Evolutionary conservation across 2,797 vertebrate species (phyloP).

Genomic region (Nyctalus aviator): DNA sequence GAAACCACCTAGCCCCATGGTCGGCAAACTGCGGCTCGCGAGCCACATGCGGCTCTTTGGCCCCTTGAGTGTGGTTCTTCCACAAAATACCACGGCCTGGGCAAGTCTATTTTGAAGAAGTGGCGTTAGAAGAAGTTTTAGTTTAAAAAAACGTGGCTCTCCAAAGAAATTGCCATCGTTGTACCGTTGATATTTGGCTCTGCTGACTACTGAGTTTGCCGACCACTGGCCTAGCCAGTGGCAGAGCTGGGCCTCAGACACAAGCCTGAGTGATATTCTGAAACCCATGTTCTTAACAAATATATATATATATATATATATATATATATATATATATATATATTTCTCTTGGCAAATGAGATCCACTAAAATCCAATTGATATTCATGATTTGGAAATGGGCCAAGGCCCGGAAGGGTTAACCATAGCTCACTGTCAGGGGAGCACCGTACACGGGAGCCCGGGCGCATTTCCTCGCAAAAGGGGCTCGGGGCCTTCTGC

Average conservation of each 20-base stretch:
- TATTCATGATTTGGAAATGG: conserved; percentile 8
- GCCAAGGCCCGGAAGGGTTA: conserved; percentile 20
- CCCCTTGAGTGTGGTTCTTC: too few species aligned
- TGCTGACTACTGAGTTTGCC: too few species aligned
- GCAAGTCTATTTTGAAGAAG: too few species aligned
- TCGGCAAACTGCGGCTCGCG: too few species aligned
- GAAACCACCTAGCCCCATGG: background rate
- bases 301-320: too few species aligned
- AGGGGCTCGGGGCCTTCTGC: conserved; percentile 63
- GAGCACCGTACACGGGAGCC: conserved; percentile 4
- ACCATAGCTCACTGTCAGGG: background rate
- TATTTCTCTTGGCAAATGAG: background rate
- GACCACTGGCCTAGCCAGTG: background rate
- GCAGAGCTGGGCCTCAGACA: background rate
- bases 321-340: too few species aligned
- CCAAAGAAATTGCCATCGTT: too few species aligned
- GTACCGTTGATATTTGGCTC: too few species aligned
- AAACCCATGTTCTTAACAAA: background rate
- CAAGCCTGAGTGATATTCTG: background rate
- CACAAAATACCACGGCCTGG: too few species aligned
- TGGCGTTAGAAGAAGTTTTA: too few species aligned
- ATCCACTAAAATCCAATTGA: conserved; percentile 1
- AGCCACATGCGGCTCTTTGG: too few species aligned
- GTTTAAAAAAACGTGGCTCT: too few species aligned
- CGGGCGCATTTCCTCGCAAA: conserved; percentile 19